Percentiles rank a stretch among this genome's conserved stretches.
Conservation (phyloP, 2,888 invertebrate genomes). For the Sesia apiformis region DNA sequence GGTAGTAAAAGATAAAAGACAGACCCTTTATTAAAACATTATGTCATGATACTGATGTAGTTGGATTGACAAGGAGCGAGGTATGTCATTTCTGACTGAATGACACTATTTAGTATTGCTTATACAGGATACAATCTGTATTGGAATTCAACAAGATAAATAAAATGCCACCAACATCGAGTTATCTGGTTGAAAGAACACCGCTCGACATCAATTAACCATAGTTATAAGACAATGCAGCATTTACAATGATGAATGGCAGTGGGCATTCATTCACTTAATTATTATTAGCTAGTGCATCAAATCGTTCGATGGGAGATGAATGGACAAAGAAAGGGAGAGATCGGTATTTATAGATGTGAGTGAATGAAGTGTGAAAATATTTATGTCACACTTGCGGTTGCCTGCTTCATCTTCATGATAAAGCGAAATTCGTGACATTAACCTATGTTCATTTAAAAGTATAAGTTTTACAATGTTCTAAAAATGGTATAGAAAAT, state of each 20-base stretch:
- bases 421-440: too few relatives aligned
- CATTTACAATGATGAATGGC: conserved; percentile 49
- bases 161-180: conserved; percentile 30
- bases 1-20: too few relatives aligned
- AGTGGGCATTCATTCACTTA: conserved; percentile 42
- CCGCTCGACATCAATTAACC: conserved; percentile 49
- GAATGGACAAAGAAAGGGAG: conserved; percentile 25
- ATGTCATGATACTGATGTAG: too few relatives aligned
- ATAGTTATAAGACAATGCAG: conserved; percentile 45
- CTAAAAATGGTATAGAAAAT: too few relatives aligned
- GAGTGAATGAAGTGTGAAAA: conserved; percentile 7
- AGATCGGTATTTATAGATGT: conserved; percentile 16
- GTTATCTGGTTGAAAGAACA: conserved; percentile 38
- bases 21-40: too few relatives aligned
- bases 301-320: conserved; percentile 37
- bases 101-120: neutral
- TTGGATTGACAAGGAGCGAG: too few relatives aligned
- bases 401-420: too few relatives aligned
- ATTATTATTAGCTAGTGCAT: conserved; percentile 29
- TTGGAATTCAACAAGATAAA: conserved; percentile 1
- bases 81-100: too few relatives aligned
- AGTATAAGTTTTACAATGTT: too few relatives aligned
- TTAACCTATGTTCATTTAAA: too few relatives aligned
- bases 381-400: neutral
- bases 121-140: neutral